These are phyloP conservation scores for Grammomys surdaster DNA, from an alignment of 2,113 vertebrate species.

Conservation along the genomic window DNA sequence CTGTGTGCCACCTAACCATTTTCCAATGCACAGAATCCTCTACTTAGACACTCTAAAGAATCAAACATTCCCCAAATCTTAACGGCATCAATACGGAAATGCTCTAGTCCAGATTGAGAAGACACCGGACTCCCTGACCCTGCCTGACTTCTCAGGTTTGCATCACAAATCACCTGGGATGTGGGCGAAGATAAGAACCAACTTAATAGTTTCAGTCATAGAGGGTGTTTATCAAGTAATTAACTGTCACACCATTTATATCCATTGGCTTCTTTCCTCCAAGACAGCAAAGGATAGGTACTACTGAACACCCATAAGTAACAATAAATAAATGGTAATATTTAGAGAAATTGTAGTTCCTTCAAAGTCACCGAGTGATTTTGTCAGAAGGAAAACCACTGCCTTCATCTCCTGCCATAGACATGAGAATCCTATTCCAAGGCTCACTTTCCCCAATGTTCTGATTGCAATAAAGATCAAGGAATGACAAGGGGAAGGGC, in stretches of 20 bases:
- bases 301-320: neutral
- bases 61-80: too few relatives aligned
- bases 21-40: neutral
- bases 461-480: neutral
- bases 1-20: too few relatives aligned
- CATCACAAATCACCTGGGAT: neutral
- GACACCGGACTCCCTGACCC: neutral
- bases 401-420: accelerated
- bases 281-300: neutral
- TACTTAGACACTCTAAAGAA: neutral
- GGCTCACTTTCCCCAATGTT: neutral
- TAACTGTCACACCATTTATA: accelerated
- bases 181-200: neutral
- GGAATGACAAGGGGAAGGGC: neutral
- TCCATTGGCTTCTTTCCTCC: neutral
- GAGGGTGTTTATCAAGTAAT: neutral
- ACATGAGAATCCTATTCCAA: neutral
- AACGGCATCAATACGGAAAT: neutral
- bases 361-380: neutral
- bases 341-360: neutral
- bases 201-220: neutral
- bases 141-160: neutral
- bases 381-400: neutral
- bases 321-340: neutral
- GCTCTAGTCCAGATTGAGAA: neutral